Percentiles rank a stretch among this genome's conserved stretches.
These are phyloP conservation scores for Drosophila gaucha DNA, from an alignment of 2,888 invertebrate species.

Conservation along the genomic window DNA sequence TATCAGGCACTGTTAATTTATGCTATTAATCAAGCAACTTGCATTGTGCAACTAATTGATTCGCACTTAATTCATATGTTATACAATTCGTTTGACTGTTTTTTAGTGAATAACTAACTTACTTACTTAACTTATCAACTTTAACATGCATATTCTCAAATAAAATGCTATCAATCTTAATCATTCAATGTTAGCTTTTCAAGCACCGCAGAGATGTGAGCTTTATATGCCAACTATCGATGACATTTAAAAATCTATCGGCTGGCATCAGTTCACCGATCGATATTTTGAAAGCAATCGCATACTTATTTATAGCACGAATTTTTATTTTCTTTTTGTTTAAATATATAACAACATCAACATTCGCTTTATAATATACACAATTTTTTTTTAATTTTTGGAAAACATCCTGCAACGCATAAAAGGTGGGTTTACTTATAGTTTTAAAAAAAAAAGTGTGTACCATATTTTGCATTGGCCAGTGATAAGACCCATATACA, in stretches of 20 bases:
- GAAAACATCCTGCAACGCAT: constrained; percentile 30
- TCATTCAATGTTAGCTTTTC: neutral
- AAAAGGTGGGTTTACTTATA: constrained; percentile 25
- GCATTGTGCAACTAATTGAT: no score
- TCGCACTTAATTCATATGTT: no score
- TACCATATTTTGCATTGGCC: constrained; percentile 21
- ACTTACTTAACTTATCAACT: no score
- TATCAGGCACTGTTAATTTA: neutral
- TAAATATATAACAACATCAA: constrained; percentile 49
- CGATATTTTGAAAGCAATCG: constrained; percentile 47
- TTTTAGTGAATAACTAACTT: no score
- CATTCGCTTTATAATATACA: constrained; percentile 18
- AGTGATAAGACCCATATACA: constrained; percentile 40
- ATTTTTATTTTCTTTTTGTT: constrained; percentile 55
- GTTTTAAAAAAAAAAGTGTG: constrained; percentile 1
- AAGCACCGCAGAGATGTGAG: neutral
- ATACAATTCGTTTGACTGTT: no score
- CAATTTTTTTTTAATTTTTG: constrained; percentile 4
- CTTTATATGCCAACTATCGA: constrained; percentile 19
- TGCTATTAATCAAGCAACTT: no score
- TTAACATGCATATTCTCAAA: neutral
- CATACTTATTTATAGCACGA: constrained; percentile 54
- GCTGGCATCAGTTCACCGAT: constrained; percentile 8
- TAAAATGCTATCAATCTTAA: neutral
- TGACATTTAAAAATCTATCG: constrained; percentile 3